A percentile compares a stretch with the other conserved stretches of the same genome.
phyloP scores from a whole-genome alignment of 2,888 invertebrate species.

The Thereva nobilitata region DNA sequence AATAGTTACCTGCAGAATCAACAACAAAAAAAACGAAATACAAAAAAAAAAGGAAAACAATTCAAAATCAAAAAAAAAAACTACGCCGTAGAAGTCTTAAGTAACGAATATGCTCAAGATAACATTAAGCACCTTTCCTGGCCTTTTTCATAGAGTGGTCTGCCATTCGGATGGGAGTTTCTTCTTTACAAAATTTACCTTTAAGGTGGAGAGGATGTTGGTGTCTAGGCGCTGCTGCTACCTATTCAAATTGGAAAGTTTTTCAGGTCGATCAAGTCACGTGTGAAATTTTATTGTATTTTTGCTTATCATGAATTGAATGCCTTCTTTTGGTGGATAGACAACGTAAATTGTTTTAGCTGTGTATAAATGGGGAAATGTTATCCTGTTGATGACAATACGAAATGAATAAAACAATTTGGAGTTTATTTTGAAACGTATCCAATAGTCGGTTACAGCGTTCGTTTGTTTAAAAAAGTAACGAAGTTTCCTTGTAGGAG shows the following conservation, averaged over 20 bases:
- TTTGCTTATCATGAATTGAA: constrained; percentile 10
- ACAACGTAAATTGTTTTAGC: no score
- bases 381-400: no score
- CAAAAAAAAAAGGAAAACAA: neutral
- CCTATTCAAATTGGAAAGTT: constrained; percentile 23
- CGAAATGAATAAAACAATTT: no score
- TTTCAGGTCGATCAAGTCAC: constrained; percentile 33
- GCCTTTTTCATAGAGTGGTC: constrained; percentile 8
- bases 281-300: constrained; percentile 31
- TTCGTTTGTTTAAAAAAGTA: no score
- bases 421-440: no score
- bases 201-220: no score
- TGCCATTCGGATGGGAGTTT: constrained; percentile 23
- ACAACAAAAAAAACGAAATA: constrained; percentile 1
- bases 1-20: constrained; percentile 10
- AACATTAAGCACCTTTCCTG: constrained; percentile 27
- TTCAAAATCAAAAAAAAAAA: no score
- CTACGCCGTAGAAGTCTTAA: constrained; percentile 12
- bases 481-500: no score
- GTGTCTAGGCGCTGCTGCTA: no score
- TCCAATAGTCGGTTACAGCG: no score
- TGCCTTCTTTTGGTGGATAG: no score
- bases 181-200: constrained; percentile 8
- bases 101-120: constrained; percentile 31
- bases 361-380: no score